phyloP scores from a whole-genome alignment of 2,113 vertebrate species.

The Meriones unguiculatus region DNA sequence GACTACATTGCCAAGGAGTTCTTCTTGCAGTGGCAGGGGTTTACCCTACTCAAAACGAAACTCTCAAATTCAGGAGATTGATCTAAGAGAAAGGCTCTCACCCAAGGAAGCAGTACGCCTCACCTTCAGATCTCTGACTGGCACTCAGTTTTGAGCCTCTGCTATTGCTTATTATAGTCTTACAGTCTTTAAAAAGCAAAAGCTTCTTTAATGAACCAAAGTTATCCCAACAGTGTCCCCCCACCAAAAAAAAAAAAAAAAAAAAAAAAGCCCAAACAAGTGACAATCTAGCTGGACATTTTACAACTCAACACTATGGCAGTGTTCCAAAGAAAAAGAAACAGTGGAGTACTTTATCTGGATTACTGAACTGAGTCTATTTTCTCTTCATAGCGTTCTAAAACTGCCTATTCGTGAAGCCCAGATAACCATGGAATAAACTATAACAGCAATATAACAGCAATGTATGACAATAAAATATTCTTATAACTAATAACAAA shows the following conservation, averaged over 20 bases:
- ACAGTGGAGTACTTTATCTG: background rate
- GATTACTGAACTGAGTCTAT: slow-evolving; percentile 15
- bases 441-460: background rate
- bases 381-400: background rate
- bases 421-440: slow-evolving; percentile 33
- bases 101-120: background rate
- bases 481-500: background rate
- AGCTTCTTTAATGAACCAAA: slow-evolving; percentile 35
- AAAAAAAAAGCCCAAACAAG: background rate
- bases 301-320: background rate
- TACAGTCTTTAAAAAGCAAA: background rate
- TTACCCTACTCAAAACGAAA: slow-evolving; percentile 29
- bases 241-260: background rate
- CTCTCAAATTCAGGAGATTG: background rate
- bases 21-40: background rate
- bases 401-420: slow-evolving; percentile 19
- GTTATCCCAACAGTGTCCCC: background rate
- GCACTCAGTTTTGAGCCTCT: background rate
- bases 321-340: slow-evolving; percentile 33
- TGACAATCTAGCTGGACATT: slow-evolving; percentile 28
- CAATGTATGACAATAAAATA: background rate
- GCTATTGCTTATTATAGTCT: background rate
- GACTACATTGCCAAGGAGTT: background rate
- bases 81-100: background rate
- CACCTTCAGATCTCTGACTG: background rate